Base-by-base conservation (phyloP, 2,113 vertebrate genomes). In the Erpornis zantholeuca region DNA sequence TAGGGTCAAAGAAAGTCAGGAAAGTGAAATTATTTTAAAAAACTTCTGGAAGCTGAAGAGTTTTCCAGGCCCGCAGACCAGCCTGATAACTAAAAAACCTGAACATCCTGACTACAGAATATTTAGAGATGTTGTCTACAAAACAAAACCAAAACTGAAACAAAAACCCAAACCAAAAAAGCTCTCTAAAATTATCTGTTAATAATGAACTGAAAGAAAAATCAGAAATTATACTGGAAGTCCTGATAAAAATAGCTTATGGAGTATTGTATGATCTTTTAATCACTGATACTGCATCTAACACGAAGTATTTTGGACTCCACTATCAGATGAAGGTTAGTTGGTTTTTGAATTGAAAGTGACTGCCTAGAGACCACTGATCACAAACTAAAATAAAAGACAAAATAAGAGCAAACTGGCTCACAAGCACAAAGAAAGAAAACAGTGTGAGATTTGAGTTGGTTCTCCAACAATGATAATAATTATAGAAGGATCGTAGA, bases 281-380 rank as follows among this genome's bases (percentile, higher is more conserved):
- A 60, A 42, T 23, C 10, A 45, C 6, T 42, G 16, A 59, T 38
- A 56, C 0, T 64, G 36, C 14, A 89, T 49, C 11, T 11, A 61
- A 61, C 7, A 57, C 23, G 20, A 66, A 88, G 33, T 40, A 70
- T 50, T 81, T 45, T 11, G 27, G 42, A 84, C 25, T 70, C 72
- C 16, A 69, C 13, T 64, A 42, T 1, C 2, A 83, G 27, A 33
- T 31, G 19, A 88, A 71, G 20, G 6, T 64, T 50, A 77, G 19
- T 12, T 0, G 0, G 17, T 42, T 78, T 68, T 12, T 54, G 29
- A 91, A 63, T 28, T 66, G 20, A n/a, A 21, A 81, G 31, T 0
- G 0, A 70, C 27, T 89, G 42, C 23, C 63, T 68, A 57, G 61
- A 85, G 18, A 87, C 10, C 16, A 71, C 10, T 38, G 12, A 66